Conservation (phyloP, 2,888 invertebrate genomes). For the Osmoderma eremita region DNA sequence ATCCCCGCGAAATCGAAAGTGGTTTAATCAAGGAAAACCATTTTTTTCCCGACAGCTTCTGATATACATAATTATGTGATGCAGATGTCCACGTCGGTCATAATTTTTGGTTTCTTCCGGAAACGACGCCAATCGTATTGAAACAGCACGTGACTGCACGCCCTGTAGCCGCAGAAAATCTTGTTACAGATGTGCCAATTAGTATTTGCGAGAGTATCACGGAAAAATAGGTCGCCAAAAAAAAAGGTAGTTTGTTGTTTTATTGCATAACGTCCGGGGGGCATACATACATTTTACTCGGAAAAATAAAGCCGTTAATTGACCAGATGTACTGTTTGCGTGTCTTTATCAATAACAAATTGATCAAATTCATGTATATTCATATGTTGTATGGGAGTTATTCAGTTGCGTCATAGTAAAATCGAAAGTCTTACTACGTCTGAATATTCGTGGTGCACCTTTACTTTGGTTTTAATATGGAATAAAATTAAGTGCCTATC, state of each 20-base stretch:
- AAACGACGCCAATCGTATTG: constrained; percentile 1
- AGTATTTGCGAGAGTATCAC: constrained; percentile 8
- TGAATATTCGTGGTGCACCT: constrained; percentile 2
- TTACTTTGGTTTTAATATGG: background rate
- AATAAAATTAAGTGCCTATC: too few species aligned
- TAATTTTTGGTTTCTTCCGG: constrained; percentile 32
- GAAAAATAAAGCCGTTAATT: constrained; percentile 11
- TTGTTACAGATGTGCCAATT: constrained; percentile 30
- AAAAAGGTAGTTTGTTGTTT: background rate
- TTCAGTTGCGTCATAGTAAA: constrained; percentile 1
- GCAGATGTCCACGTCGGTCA: constrained; percentile 27
- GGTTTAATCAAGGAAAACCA: constrained; percentile 38
- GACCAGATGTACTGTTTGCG: constrained; percentile 11
- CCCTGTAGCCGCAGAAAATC: constrained; percentile 15
- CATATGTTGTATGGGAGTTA: background rate
- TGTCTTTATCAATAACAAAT: constrained; percentile 17
- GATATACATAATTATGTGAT: constrained; percentile 22
- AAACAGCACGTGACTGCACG: background rate
- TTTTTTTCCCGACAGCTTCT: constrained; percentile 29
- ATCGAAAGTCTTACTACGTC: background rate
- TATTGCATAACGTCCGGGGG: background rate
- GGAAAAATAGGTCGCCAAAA: background rate
- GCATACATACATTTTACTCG: background rate
- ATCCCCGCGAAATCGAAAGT: constrained; percentile 35
- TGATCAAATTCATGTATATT: constrained; percentile 5